Conservation (phyloP, 2,888 invertebrate species). For the Galerucella nymphaeae region DNA sequence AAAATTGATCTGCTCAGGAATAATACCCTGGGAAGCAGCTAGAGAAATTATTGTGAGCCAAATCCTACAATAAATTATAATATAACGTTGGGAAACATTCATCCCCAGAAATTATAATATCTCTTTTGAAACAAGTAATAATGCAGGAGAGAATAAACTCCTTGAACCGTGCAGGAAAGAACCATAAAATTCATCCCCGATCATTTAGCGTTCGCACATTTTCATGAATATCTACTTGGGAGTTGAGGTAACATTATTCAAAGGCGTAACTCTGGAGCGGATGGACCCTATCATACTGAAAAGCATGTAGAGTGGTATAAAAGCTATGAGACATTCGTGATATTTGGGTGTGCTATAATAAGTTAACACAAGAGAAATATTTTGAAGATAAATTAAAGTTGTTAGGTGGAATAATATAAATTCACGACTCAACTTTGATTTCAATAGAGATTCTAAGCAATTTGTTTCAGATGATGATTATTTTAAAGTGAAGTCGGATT, state of each 20-base stretch:
- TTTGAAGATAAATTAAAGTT: no score
- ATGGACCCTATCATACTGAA: background rate
- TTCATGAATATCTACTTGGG: conserved; percentile 41
- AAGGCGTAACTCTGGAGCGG: background rate
- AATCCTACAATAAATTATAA: conserved; percentile 21
- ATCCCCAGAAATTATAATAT: conserved; percentile 30
- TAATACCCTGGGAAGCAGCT: conserved; percentile 13
- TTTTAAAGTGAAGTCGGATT: no score
- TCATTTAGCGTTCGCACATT: conserved; percentile 41
- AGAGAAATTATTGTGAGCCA: conserved; percentile 25
- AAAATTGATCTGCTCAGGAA: background rate
- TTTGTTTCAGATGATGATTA: no score
- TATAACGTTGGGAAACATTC: conserved; percentile 22
- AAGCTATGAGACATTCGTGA: no score
- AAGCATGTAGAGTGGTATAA: background rate
- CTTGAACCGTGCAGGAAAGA: conserved; percentile 28
- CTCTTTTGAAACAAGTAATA: conserved; percentile 31
- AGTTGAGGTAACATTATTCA: conserved; percentile 33
- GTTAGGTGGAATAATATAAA: no score
- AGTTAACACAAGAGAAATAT: no score
- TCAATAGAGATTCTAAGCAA: no score
- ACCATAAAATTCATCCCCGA: conserved; percentile 40
- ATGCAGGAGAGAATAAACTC: conserved; percentile 31
- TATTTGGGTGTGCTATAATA: no score
- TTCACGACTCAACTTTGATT: no score